These are phyloP conservation scores for Epistrophella euchroma DNA, from an alignment of 2,888 invertebrate species.

Conservation along the genomic window DNA sequence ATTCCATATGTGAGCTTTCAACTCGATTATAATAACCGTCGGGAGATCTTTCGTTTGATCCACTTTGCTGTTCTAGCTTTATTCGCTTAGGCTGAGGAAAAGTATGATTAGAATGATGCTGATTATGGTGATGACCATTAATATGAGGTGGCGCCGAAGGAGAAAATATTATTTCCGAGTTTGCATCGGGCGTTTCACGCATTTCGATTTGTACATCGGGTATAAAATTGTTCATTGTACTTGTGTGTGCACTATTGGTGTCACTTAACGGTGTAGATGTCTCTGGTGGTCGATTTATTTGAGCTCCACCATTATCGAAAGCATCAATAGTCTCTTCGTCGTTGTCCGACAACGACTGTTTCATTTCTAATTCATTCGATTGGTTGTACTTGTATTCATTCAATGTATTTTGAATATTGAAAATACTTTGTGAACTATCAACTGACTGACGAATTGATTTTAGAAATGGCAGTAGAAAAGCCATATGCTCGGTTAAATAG, in stretches of 20 bases:
- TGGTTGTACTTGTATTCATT: conserved; percentile 60
- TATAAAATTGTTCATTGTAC: conserved; percentile 81
- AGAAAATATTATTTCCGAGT: conserved; percentile 66
- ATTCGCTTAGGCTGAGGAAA: conserved; percentile 79
- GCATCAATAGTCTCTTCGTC: conserved; percentile 82
- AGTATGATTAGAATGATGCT: conserved; percentile 71
- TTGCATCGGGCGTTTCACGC: conserved; percentile 72
- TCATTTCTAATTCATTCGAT: conserved; percentile 78
- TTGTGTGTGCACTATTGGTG: conserved; percentile 80
- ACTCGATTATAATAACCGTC: conserved; percentile 74
- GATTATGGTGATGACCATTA: conserved; percentile 67
- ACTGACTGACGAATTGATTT: conserved; percentile 82
- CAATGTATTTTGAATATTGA: conserved; percentile 52
- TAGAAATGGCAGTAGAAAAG: conserved; percentile 83
- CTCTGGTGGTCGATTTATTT: conserved; percentile 51
- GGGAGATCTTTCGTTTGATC: conserved; percentile 77
- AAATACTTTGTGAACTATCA: conserved; percentile 79
- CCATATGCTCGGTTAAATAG: conserved; percentile 84
- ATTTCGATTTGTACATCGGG: conserved; percentile 76
- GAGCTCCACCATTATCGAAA: conserved; percentile 78
- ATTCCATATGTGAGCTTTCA: conserved; percentile 83
- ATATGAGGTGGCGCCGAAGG: conserved; percentile 34
- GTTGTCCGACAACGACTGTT: conserved; percentile 81
- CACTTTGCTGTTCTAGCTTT: conserved; percentile 80
- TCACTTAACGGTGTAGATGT: conserved; percentile 80